Evolutionary conservation across 2,888 invertebrate species (phyloP), one percentile per base, ranked within the genome.

Genomic region (Oscheius sp.): DNA sequence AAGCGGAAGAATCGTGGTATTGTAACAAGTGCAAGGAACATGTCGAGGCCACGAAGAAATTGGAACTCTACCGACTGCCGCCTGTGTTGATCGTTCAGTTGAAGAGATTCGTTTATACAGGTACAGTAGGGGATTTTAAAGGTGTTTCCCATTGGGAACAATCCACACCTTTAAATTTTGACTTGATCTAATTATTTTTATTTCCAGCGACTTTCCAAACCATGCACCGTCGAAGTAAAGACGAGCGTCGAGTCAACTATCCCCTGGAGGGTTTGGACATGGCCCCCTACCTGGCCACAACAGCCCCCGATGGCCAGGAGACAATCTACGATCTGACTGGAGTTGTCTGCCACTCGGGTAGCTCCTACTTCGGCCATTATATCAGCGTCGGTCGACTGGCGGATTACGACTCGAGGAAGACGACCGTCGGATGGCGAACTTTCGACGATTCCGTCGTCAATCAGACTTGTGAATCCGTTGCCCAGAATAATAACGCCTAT

Each of bases 1-100:
- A 88, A 56, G 89, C 89, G 16, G 90, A 90, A 61, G 90, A 91
- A 77, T 89, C 91, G 6, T 91, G 91, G 91, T 84, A 81, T 77
- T 80, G 78, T 41, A 77, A 74, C 25, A 56, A 68, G 13, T 83
- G 81, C 68, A 81, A 79, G 75, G 84, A 85, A 35, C 88, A 88
- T 49, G 84, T 88, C 13, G 89, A 89, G 75, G 89, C 89, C 0
- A 88, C 88, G 5, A 89, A 89, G 74, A 84, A 88, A 73, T 79
- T 89, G 77, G 85, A 88, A 63, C 73, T 89, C 16, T 89, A 89
- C 85, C 80, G 88, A 12, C 77, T 89, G 13, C 89, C 89, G 0
- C 84, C 87, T 7, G 81, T 89, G 6, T 83, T 89, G n/a, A 88
- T 89, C 16, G 85, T 89, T 46, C 89, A 89, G 73, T 82, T 89